Conservation (phyloP, 2,888 invertebrate genomes). For the Agrilus cyanescens region DNA sequence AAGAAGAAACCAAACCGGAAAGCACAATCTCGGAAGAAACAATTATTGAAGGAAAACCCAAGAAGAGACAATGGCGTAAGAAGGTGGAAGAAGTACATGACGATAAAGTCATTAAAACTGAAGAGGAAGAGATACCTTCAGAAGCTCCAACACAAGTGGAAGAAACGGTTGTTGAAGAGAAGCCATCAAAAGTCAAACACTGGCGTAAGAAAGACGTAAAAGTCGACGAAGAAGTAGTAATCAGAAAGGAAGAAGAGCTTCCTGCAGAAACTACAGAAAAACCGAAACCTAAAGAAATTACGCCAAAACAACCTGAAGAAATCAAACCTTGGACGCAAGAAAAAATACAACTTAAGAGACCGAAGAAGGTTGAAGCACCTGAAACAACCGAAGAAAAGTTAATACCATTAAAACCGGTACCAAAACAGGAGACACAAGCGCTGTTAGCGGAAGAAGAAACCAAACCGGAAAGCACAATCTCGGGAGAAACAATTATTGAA, state of each 20-base stretch:
- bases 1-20: slow-evolving; percentile 19
- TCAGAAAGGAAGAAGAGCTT: slow-evolving; percentile 16
- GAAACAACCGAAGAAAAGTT: background rate
- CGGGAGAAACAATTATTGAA: slow-evolving; percentile 4
- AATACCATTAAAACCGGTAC: slow-evolving; percentile 1
- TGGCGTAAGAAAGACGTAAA: slow-evolving; percentile 8
- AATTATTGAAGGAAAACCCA: slow-evolving; percentile 4
- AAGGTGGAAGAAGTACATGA: too few relatives aligned
- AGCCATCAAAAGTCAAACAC: background rate
- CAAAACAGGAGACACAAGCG: slow-evolving; percentile 25
- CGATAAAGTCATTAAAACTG: too few relatives aligned
- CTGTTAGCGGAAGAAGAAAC: slow-evolving; percentile 18
- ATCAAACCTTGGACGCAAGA: background rate
- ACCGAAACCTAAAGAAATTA: slow-evolving; percentile 2
- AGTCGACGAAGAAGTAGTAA: slow-evolving; percentile 14
- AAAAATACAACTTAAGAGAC: background rate
- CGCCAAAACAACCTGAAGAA: slow-evolving; percentile 4
- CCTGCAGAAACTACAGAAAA: slow-evolving; percentile 17
- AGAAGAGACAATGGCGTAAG: slow-evolving; percentile 9
- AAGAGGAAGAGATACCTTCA: too few relatives aligned
- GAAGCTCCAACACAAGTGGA: too few relatives aligned
- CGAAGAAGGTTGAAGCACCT: too few relatives aligned
- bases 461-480: slow-evolving; percentile 13
- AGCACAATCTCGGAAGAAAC: slow-evolving; percentile 6
- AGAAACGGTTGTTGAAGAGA: background rate